phyloP scores from a whole-genome alignment of 2,113 vertebrate genomes.

The Rattus rattus region DNA sequence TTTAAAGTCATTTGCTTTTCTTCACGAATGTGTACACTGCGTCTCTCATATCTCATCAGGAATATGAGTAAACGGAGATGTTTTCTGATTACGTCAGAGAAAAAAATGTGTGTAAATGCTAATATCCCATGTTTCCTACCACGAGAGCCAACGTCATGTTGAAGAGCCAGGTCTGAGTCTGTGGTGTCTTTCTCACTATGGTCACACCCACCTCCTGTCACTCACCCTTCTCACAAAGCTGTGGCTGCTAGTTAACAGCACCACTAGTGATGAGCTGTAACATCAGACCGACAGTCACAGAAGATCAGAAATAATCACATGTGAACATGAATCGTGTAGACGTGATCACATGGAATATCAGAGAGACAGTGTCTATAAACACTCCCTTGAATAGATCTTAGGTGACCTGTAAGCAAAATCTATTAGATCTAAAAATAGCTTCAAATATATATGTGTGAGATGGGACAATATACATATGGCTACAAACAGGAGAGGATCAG shows the following conservation, averaged over 20 bases:
- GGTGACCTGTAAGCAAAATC: neutral
- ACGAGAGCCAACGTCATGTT: too few relatives aligned
- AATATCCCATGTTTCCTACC: neutral
- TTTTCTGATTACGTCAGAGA: neutral
- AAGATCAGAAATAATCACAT: neutral
- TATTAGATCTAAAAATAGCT: neutral
- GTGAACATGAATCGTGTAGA: neutral
- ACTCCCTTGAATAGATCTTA: neutral
- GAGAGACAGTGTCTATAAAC: neutral
- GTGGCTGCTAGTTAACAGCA: fast-evolving
- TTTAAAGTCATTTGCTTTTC: neutral
- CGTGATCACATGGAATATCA: neutral
- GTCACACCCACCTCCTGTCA: neutral
- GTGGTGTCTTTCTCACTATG: neutral
- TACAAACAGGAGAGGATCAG: fast-evolving
- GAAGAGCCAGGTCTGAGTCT: neutral
- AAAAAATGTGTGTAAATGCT: neutral
- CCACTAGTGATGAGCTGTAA: neutral
- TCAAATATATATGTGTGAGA: neutral
- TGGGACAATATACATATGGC: neutral
- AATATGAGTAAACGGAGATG: neutral
- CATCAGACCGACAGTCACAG: neutral
- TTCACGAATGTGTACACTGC: neutral
- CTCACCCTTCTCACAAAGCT: neutral
- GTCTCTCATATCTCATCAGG: neutral